Percentiles rank a stretch among this genome's conserved stretches.
These are phyloP conservation scores for Maniola hyperantus DNA, from an alignment of 2,888 invertebrate genomes.

Conservation along the genomic window DNA sequence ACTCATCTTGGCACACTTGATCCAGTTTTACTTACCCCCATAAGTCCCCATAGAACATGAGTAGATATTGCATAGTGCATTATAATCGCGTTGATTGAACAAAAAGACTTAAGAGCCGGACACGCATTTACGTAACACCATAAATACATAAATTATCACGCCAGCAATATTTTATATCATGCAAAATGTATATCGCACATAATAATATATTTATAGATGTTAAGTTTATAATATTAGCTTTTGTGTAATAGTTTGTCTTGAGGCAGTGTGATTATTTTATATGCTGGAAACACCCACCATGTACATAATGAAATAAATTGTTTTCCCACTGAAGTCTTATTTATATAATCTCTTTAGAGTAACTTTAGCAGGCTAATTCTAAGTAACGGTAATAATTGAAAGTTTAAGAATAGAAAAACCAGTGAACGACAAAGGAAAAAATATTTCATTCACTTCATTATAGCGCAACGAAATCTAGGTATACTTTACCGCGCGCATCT, in stretches of 20 bases:
- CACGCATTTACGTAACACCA: conserved; percentile 37
- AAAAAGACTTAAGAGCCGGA: conserved; percentile 28
- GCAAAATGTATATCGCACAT: conserved; percentile 61
- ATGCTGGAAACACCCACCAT: conserved; percentile 63
- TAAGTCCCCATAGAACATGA: not conserved
- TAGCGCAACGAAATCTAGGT: too few relatives aligned
- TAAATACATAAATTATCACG: conserved; percentile 50
- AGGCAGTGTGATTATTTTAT: conserved; percentile 63
- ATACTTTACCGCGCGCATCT: too few relatives aligned
- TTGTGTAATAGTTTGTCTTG: conserved; percentile 54
- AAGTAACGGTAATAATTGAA: too few relatives aligned
- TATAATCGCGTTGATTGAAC: conserved; percentile 21
- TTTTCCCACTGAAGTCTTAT: conserved; percentile 64
- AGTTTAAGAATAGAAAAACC: too few relatives aligned
- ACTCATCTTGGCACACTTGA: not conserved
- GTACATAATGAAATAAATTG: conserved; percentile 77
- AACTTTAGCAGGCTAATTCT: not conserved
- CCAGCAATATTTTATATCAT: conserved; percentile 60
- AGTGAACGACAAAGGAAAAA: too few relatives aligned
- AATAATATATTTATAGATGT: conserved; percentile 51
- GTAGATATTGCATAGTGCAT: too few relatives aligned
- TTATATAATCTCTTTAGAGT: not conserved
- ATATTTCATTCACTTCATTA: too few relatives aligned
- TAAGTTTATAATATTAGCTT: conserved; percentile 58
- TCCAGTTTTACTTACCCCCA: conserved; percentile 5